Percentiles rank a stretch among this genome's conserved stretches.
Conservation (phyloP, 2,797 vertebrate species). For the Falco concolor region DNA sequence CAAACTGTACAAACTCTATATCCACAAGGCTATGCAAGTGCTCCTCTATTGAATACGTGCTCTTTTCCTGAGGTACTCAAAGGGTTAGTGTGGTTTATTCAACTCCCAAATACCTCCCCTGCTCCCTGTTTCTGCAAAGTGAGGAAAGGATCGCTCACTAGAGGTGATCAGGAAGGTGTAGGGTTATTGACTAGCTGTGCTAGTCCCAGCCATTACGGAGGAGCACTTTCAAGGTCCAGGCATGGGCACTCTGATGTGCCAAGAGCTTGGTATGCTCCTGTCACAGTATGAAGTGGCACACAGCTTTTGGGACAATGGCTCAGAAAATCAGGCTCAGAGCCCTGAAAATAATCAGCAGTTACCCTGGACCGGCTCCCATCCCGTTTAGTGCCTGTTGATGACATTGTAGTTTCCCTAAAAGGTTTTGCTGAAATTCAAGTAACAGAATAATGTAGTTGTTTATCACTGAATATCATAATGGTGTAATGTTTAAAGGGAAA, state of each 20-base stretch:
- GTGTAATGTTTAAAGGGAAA: slow-evolving; percentile 1
- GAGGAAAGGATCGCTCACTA: background rate
- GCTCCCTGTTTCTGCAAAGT: background rate
- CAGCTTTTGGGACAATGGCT: background rate
- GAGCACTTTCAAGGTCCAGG: background rate
- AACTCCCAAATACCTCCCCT: background rate
- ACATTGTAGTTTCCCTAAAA: background rate
- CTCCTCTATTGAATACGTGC: background rate
- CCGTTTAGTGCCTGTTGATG: background rate
- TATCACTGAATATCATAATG: background rate
- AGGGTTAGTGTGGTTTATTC: background rate
- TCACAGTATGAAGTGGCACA: background rate
- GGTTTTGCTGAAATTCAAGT: background rate
- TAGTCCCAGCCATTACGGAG: background rate
- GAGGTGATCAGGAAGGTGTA: background rate
- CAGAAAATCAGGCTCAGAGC: background rate
- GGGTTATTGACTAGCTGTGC: background rate
- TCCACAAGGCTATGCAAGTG: slow-evolving; percentile 5
- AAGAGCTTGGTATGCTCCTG: background rate
- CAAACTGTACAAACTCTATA: slow-evolving; percentile 19
- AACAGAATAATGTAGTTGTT: background rate
- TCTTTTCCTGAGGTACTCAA: background rate
- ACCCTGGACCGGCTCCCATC: background rate
- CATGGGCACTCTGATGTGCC: background rate
- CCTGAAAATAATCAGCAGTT: background rate